Evolutionary conservation across 2,797 vertebrate species (phyloP).

Genomic region (Scomberomorus guttatus): DNA sequence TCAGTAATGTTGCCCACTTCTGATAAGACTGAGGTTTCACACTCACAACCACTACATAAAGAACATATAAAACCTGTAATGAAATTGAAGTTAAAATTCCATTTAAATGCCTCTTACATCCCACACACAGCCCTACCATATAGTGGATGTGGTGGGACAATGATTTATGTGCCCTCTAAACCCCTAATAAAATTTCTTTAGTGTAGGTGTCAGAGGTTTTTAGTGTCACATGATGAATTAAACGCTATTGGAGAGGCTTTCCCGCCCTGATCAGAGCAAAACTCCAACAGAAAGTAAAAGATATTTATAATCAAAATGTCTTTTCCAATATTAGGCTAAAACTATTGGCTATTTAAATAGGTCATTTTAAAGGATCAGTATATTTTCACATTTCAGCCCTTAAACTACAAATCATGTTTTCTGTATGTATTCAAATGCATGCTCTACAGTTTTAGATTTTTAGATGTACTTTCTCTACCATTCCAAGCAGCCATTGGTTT

Average conservation of each 20-base stretch:
- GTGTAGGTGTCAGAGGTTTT: constrained; percentile 15
- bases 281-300: not conserved
- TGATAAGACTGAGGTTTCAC: constrained; percentile 5
- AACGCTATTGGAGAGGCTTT: not conserved
- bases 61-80: constrained; percentile 14
- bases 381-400: not conserved
- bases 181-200: constrained; percentile 23
- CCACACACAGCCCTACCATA: constrained; percentile 2
- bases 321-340: not conserved
- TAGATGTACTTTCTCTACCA: not conserved
- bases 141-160: constrained; percentile 3
- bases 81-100: constrained; percentile 8
- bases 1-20: not conserved
- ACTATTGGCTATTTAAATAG: not conserved
- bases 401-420: not conserved
- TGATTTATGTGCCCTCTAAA: constrained; percentile 35
- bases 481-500: not conserved
- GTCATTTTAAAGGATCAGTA: not conserved
- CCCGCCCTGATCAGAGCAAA: not conserved
- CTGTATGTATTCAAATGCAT: too few species aligned
- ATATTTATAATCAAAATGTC: not conserved
- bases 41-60: not conserved
- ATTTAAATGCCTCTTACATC: constrained; percentile 5
- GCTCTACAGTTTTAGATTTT: too few species aligned
- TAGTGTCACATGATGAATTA: constrained; percentile 20